A percentile compares a stretch with the other conserved stretches of the same genome.
phyloP scores from a whole-genome alignment of 2,797 vertebrate species.

The Enteromius argenteus region DNA sequence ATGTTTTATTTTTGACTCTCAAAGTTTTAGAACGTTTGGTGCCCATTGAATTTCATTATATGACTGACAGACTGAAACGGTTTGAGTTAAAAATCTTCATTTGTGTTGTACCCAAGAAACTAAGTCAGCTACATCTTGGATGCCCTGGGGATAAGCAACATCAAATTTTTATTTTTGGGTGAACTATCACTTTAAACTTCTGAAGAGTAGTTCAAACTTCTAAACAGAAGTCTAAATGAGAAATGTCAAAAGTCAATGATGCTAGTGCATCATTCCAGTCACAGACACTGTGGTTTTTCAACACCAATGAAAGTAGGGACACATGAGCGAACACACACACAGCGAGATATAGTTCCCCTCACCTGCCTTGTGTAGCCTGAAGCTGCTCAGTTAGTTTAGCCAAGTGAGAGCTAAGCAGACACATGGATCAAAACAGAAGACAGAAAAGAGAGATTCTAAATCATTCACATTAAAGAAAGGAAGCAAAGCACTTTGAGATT shows the following conservation, averaged over 20 bases:
- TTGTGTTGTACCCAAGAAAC: too few species aligned
- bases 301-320: slow-evolving; percentile 37
- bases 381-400: slow-evolving; percentile 86
- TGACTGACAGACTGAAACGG: too few species aligned
- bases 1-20: too few species aligned
- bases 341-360: slow-evolving; percentile 64
- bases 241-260: neutral
- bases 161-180: too few species aligned
- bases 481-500: slow-evolving; percentile 17
- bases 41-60: too few species aligned
- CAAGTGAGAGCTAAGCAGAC: slow-evolving; percentile 76
- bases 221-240: neutral
- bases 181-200: neutral
- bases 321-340: neutral
- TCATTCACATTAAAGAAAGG: slow-evolving; percentile 14
- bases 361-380: slow-evolving; percentile 84
- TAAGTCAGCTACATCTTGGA: too few species aligned
- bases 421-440: slow-evolving; percentile 49
- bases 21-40: too few species aligned
- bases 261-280: neutral
- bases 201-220: neutral
- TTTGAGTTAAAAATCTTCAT: too few species aligned
- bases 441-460: slow-evolving; percentile 26
- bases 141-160: too few species aligned
- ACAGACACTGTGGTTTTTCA: slow-evolving; percentile 28